These are phyloP conservation scores for Petrocephalus sullivani DNA, from an alignment of 2,797 vertebrate species.

Conservation along the genomic window DNA sequence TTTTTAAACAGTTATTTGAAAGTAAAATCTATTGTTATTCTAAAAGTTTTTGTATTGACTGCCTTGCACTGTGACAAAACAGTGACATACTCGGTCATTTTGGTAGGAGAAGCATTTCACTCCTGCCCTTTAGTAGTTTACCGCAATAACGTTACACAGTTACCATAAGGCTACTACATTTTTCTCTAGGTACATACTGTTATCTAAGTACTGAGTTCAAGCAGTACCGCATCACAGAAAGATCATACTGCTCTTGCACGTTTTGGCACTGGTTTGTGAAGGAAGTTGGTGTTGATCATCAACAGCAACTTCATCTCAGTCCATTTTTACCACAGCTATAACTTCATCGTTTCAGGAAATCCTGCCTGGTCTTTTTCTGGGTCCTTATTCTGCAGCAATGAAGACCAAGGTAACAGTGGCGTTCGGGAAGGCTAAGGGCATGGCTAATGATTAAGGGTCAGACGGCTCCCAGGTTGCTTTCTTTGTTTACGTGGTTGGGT, in stretches of 20 bases:
- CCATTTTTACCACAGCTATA: neutral
- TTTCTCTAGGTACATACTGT: neutral
- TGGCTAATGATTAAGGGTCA: neutral
- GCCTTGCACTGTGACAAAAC: neutral
- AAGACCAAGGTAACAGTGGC: constrained; percentile 86
- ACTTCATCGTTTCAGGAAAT: constrained; percentile 74
- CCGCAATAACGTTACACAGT: neutral
- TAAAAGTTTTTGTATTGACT: neutral
- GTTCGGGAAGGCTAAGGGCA: neutral
- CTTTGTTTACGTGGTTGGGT: neutral
- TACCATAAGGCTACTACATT: neutral
- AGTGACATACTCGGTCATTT: neutral
- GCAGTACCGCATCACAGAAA: neutral
- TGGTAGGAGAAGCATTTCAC: neutral
- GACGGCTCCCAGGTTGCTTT: neutral
- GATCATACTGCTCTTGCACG: neutral
- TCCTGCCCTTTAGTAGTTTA: neutral
- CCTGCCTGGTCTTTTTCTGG: constrained; percentile 93
- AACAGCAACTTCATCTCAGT: neutral
- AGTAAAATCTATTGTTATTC: neutral
- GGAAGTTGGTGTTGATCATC: neutral
- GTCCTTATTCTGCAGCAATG: constrained; percentile 97
- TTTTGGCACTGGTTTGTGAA: neutral
- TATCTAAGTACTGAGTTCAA: neutral
- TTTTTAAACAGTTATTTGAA: neutral